Base-by-base conservation (phyloP, 1,140 invertebrate species). In the Listronotus oregonensis region DNA sequence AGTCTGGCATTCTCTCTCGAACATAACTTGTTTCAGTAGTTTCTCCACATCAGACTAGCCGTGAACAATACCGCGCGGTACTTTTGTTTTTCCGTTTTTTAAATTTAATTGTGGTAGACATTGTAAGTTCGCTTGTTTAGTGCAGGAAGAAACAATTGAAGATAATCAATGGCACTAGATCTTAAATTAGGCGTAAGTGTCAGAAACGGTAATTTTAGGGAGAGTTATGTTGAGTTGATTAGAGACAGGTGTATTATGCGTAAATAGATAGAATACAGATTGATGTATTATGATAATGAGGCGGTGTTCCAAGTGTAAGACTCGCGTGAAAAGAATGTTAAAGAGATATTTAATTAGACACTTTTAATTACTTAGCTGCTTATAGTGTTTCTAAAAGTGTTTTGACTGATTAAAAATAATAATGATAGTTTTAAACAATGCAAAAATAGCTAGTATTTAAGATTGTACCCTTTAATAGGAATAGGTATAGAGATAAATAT, bases 1-100 rank as follows among this genome's bases (percentile, higher is more conserved):
- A 59, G 57, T 59, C 57, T 59, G 47, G 57, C 44, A 59, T 49
- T 46, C 14, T 18, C 14, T 17, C 18, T 17, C 43, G 12, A n/a
- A 18, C 14, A 17, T 3, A 46, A 46, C 14, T 17, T 46, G 43
- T 18, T 46, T 15, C 43, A 17, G 18, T 17, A 46, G 14, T 46
- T 46, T 15, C 14, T 12, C 34, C 11, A 37, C 34, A 37, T 37
- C 34, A 1, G 34, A 43, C 55, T 57, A 44, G 42, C 42, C 55
- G 42, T 44, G 42, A 8, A n/a, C 49, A 12, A 11, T 18, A 3
- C 11, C 49, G 49, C 49, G 49, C 31, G 17, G 34, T 37, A 10
- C 49, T 9, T 51, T 31, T n/a, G 31, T 51, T 51, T 32, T 12
- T 31, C 11, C 11, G 8, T 9, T 37, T 37, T 37, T 37, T 37